Evolutionary conservation across 2,888 invertebrate species (phyloP), one percentile per base, ranked within the genome.

Genomic region (Megastigmus dorsalis): DNA sequence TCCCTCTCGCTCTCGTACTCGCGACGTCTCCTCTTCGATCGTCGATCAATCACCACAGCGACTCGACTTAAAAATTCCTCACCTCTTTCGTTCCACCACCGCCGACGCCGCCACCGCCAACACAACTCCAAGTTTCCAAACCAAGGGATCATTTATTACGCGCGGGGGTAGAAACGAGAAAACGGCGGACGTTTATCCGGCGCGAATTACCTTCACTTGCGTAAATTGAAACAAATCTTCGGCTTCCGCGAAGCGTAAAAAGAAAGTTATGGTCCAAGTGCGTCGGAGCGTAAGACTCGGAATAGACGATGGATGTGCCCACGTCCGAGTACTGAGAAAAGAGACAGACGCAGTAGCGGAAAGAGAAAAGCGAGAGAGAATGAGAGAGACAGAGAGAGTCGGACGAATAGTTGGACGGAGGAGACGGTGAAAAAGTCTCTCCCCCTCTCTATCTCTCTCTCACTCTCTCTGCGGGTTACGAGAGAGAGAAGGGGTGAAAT

Each of bases 151-250:
- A 65, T 52, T 65, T 52, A 65, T 65, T 65, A 65, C 52, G 1
- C 0, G 30, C 10, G 4, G 28, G 62, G 28, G n/a, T n/a, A n/a
- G 33, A 59, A 52, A 59, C 18, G 57, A 48, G 30, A 41, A 57
- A 57, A 57, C 50, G 52, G 26, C 28, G 52, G 57, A 48, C 68
- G 52, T 69, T 74, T 74, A 74, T 62, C 68, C 60, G 60, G 76
- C 55, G 73, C 74, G 76, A 76, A 76, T 76, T 76, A 76, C 76
- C 70, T 76, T 67, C 71, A 76, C 76, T 76, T 76, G 74, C 72
- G 73, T 75, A 80, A 79, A 80, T 79, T 80, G 79, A 80, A 79
- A 79, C 78, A 77, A 79, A 79, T 76, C 77, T 74, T 75, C 71
- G 69, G 69, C 60, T 76, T 74, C 78, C 70, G 18, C 73, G 76